phyloP scores from a whole-genome alignment of 23 tunicate species.

The Phallusia fumigata region DNA sequence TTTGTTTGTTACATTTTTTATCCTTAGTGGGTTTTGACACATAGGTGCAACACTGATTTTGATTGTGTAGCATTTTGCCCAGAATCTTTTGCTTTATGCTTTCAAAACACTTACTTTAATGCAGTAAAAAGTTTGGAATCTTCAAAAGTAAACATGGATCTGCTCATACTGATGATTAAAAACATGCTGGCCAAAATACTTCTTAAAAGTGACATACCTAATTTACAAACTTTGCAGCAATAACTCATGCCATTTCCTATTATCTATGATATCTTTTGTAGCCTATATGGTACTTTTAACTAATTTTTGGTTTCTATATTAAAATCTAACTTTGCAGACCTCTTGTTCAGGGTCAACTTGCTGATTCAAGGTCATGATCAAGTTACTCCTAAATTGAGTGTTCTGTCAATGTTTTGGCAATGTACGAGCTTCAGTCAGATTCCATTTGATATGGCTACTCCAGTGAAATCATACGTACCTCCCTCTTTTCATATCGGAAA shows the following conservation, averaged over 20 bases:
- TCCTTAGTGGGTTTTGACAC: background rate
- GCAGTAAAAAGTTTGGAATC: too few species aligned
- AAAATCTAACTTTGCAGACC: too few species aligned
- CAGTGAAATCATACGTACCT: background rate
- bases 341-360: background rate
- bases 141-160: too few species aligned
- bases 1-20: background rate
- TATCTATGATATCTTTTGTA: background rate
- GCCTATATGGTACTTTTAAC: background rate
- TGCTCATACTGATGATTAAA: too few species aligned
- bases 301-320: background rate
- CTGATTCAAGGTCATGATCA: background rate
- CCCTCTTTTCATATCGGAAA: constrained; percentile 21
- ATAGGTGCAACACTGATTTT: too few species aligned
- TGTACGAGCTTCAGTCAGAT: background rate
- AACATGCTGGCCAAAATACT: too few species aligned
- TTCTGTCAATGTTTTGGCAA: background rate
- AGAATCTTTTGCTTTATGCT: too few species aligned
- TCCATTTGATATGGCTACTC: constrained; percentile 3
- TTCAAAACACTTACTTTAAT: too few species aligned
- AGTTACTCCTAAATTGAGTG: background rate
- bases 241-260: background rate
- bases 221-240: too few species aligned
- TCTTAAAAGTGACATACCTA: too few species aligned
- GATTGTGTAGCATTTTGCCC: too few species aligned